Percentiles rank a stretch among this genome's conserved stretches.
These are phyloP conservation scores for Sitobion miscanthi DNA, from an alignment of 1,140 invertebrate genomes.

Conservation along the genomic window DNA sequence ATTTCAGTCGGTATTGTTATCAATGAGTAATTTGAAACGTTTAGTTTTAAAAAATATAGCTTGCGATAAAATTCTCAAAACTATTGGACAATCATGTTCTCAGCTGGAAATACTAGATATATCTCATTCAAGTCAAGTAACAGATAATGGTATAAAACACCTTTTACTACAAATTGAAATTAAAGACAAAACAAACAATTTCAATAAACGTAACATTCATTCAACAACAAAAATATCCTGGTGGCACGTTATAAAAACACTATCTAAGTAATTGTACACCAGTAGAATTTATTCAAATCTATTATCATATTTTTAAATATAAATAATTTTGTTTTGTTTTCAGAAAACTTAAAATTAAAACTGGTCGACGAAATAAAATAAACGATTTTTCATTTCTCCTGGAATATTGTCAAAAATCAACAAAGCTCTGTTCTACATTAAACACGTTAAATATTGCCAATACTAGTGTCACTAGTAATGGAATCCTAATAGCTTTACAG, in stretches of 20 bases:
- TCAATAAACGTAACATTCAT: background rate
- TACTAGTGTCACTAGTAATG: slow-evolving; percentile 64
- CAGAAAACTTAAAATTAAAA: slow-evolving; percentile 18
- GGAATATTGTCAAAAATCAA: slow-evolving; percentile 64
- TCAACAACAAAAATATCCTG: background rate
- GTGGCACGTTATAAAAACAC: background rate
- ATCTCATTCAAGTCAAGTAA: slow-evolving; percentile 65
- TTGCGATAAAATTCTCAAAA: slow-evolving; percentile 63
- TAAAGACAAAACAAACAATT: slow-evolving; percentile 61
- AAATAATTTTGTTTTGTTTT: background rate
- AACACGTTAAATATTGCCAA: slow-evolving; percentile 64
- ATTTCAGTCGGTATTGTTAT: slow-evolving; percentile 63
- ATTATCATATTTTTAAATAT: background rate
- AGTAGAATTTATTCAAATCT: background rate
- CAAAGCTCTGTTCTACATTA: slow-evolving; percentile 63
- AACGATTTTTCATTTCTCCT: slow-evolving; percentile 62
- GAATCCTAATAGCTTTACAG: slow-evolving; percentile 63
- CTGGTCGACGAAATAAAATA: slow-evolving; percentile 58
- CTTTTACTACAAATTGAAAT: slow-evolving; percentile 64
- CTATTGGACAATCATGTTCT: slow-evolving; percentile 64
- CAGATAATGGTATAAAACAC: slow-evolving; percentile 64
- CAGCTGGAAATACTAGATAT: slow-evolving; percentile 64
- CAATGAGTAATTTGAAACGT: slow-evolving; percentile 63
- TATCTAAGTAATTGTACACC: slow-evolving; percentile 30
- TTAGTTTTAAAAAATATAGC: slow-evolving; percentile 65